A percentile compares a stretch with the other conserved stretches of the same genome.
Evolutionary conservation across 2,888 invertebrate genomes (phyloP).

Genomic region (Tenthredo distinguenda): DNA sequence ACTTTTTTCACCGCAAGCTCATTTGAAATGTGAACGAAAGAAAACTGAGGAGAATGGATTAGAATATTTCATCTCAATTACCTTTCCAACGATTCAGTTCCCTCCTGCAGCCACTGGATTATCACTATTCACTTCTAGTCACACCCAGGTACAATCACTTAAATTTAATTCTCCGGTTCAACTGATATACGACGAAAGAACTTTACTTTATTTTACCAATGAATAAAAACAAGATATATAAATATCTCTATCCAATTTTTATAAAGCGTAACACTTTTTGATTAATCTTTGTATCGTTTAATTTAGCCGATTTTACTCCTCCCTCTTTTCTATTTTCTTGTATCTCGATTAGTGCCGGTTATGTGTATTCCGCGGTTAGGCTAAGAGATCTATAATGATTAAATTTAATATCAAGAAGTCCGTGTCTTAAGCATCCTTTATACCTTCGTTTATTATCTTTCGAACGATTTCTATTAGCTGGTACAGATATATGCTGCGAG

Average conservation of each 20-base stretch:
- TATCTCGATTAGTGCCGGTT: not conserved
- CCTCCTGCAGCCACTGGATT: not conserved
- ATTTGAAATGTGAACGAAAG: not conserved
- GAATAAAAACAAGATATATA: not conserved
- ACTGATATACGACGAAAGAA: not conserved
- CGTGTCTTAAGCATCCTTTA: conserved; percentile 27
- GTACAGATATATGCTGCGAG: not conserved
- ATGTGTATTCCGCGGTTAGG: not conserved
- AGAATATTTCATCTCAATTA: not conserved
- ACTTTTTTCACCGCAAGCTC: not conserved
- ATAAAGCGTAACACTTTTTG: not conserved
- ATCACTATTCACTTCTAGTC: conserved; percentile 12
- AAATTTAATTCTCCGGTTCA: not conserved
- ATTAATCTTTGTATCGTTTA: not conserved
- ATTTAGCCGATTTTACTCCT: not conserved
- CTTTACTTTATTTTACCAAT: not conserved
- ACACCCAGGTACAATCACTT: conserved; percentile 19
- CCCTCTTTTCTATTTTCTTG: not conserved
- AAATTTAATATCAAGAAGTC: conserved; percentile 41
- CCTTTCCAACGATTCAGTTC: not conserved
- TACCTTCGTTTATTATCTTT: not conserved
- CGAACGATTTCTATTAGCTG: not conserved
- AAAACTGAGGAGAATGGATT: not conserved
- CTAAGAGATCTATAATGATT: not conserved
- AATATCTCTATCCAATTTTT: not conserved